These are phyloP conservation scores for Unio delphinus DNA, from an alignment of 2,888 invertebrate genomes.

Conservation along the genomic window DNA sequence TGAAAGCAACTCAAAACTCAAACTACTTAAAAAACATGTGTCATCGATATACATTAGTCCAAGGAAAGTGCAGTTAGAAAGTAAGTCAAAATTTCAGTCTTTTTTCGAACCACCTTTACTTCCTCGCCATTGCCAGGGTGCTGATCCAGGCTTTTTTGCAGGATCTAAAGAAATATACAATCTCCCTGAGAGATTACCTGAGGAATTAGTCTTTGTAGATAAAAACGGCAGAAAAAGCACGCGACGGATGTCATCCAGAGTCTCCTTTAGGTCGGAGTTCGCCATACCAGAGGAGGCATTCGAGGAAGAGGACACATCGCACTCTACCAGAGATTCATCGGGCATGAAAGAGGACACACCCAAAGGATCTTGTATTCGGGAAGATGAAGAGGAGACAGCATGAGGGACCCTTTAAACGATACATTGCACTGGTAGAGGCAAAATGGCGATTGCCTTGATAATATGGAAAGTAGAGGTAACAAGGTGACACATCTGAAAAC, in stretches of 20 bases:
- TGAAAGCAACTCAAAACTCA: no score
- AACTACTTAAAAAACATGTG: no score
- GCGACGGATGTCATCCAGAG: conserved; percentile 14
- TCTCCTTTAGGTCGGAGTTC: conserved; percentile 4
- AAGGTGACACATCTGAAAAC: no score
- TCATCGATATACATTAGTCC: conserved; percentile 57
- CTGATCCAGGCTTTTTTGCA: conserved; percentile 55
- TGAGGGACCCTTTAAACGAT: no score
- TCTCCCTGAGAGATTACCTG: conserved; percentile 51
- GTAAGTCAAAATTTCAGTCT: conserved; percentile 44
- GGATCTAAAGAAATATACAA: conserved; percentile 43
- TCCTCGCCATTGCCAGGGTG: conserved; percentile 48
- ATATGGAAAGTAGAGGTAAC: no score
- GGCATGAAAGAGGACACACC: no score
- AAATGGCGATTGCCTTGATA: no score
- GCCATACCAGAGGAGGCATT: conserved; percentile 5
- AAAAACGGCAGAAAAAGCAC: conserved; percentile 30
- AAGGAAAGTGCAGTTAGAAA: conserved; percentile 38
- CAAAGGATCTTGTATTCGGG: no score
- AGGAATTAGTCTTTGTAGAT: conserved; percentile 41
- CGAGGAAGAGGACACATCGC: not conserved
- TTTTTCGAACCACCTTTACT: conserved; percentile 60
- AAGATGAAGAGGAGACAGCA: no score
- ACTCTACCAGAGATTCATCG: no score
- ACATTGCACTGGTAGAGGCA: no score